Evolutionary conservation across 2,888 invertebrate species (phyloP).

Genomic region (Amphipyra tragopoginis): DNA sequence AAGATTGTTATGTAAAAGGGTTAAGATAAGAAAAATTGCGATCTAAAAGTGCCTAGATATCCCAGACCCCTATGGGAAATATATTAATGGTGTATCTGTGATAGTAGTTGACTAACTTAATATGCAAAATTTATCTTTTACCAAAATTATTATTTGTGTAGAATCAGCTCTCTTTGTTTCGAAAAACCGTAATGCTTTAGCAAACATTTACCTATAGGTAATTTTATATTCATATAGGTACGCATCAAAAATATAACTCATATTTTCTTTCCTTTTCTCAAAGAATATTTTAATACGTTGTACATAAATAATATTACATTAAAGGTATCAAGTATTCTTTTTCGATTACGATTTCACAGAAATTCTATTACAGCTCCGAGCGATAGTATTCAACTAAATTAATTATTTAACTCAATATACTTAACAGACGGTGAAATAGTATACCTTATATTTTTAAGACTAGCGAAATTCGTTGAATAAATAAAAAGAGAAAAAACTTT

Average conservation of each 20-base stretch:
- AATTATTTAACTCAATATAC: slow-evolving; percentile 2
- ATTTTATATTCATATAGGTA: too few species aligned
- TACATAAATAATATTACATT: slow-evolving; percentile 6
- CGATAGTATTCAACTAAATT: neutral
- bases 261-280: too few species aligned
- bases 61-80: too few species aligned
- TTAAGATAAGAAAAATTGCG: neutral
- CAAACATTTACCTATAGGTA: too few species aligned
- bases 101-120: too few species aligned
- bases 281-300: slow-evolving; percentile 1
- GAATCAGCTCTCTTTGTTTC: too few species aligned
- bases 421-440: neutral
- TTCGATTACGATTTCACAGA: slow-evolving; percentile 9
- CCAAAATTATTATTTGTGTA: too few species aligned
- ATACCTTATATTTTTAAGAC: slow-evolving; percentile 7
- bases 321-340: slow-evolving; percentile 4
- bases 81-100: too few species aligned
- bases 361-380: neutral
- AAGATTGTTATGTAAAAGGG: slow-evolving; percentile 20
- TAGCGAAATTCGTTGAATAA: neutral
- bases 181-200: too few species aligned
- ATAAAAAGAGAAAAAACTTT: slow-evolving; percentile 3
- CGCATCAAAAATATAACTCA: too few species aligned
- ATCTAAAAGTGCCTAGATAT: neutral
- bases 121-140: too few species aligned